Percentiles rank a stretch among this genome's conserved stretches.
Evolutionary conservation across 2,113 vertebrate genomes (phyloP).

Genomic region (Peromyscus leucopus): DNA sequence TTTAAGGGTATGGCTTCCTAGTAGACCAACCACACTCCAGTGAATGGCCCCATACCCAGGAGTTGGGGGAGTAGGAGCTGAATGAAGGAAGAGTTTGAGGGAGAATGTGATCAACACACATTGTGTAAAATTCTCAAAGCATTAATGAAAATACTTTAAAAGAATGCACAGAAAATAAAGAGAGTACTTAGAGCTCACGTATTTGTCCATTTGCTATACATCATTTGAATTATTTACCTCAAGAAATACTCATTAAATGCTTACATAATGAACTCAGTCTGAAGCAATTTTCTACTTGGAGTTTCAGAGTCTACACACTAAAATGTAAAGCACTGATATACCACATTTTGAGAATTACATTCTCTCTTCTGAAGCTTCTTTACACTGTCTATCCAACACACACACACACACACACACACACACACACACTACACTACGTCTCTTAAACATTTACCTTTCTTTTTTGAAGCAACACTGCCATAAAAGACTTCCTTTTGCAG

Average conservation of each 20-base stretch:
- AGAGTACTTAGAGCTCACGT: not conserved
- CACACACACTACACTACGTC: not conserved
- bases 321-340: slow-evolving; percentile 32
- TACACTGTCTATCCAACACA: not conserved
- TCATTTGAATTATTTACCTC: slow-evolving; percentile 61
- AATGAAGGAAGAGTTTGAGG: not conserved
- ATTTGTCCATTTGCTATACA: slow-evolving; percentile 48
- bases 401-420: not conserved
- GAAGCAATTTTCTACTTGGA: slow-evolving; percentile 54
- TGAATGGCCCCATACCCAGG: not conserved
- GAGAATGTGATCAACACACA: not conserved
- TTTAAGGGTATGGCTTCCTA: not conserved
- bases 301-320: not conserved
- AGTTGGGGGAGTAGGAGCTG: not conserved
- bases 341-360: not conserved
- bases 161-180: not conserved
- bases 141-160: not conserved
- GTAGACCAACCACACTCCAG: not conserved
- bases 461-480: slow-evolving; percentile 32
- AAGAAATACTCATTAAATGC: slow-evolving; percentile 64
- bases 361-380: slow-evolving; percentile 62
- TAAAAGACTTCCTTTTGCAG: slow-evolving; percentile 48
- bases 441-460: slow-evolving; percentile 57
- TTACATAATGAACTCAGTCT: slow-evolving; percentile 39
- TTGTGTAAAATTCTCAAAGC: not conserved